Conservation (phyloP, 2,113 vertebrate genomes). For the Brachyhypopomus occidentalis region DNA sequence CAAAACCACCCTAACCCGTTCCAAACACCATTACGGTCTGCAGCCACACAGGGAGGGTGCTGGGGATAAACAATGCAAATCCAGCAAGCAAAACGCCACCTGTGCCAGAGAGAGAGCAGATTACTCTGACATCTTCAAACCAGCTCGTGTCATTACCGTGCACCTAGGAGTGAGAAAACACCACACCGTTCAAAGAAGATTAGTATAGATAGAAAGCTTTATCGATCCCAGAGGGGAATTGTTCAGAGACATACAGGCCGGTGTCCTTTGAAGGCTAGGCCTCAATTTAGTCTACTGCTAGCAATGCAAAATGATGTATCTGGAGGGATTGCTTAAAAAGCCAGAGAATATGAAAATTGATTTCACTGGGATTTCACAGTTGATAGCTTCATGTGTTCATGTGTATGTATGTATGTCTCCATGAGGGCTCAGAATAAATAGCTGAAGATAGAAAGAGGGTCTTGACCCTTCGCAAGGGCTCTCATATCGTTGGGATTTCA, state of each 20-base stretch:
- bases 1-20: conserved; percentile 47
- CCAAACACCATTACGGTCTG: conserved; percentile 23
- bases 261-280: conserved; percentile 52
- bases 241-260: neutral
- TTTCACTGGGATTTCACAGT: conserved; percentile 11
- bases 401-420: conserved; percentile 30
- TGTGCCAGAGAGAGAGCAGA: conserved; percentile 21
- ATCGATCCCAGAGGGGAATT: too few species aligned
- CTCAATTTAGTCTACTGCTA: conserved; percentile 56
- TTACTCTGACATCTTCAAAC: neutral
- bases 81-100: neutral
- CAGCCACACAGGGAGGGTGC: conserved; percentile 10
- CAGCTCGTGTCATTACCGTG: too few species aligned
- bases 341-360: conserved; percentile 19
- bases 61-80: conserved; percentile 32
- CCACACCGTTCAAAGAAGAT: too few species aligned
- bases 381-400: conserved; percentile 6
- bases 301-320: conserved; percentile 44
- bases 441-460: neutral
- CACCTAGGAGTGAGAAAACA: conserved; percentile 1
- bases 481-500: conserved; percentile 34
- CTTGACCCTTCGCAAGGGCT: conserved; percentile 16
- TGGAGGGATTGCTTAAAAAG: conserved; percentile 47
- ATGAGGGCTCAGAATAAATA: neutral
- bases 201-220: neutral